These are phyloP conservation scores for Elymnias hypermnestra DNA, from an alignment of 1,140 invertebrate species.

Conservation along the genomic window DNA sequence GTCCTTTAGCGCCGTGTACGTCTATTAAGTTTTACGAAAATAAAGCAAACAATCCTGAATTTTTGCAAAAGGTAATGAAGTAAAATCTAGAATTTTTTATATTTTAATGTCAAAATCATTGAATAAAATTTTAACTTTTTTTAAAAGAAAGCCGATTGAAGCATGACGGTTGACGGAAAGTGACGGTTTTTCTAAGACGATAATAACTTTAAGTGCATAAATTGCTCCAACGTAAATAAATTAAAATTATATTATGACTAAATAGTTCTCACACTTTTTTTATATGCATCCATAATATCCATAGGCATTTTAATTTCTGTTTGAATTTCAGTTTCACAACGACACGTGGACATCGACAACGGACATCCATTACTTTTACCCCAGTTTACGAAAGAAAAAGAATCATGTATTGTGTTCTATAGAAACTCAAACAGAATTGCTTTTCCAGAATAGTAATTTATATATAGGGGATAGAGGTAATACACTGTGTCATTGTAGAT, in stretches of 20 bases:
- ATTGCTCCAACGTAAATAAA: too few relatives aligned
- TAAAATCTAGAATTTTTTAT: too few relatives aligned
- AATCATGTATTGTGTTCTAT: constrained; percentile 3
- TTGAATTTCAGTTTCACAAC: constrained; percentile 65
- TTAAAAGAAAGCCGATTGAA: too few relatives aligned
- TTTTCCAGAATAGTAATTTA: neutral
- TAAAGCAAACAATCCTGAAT: constrained; percentile 5
- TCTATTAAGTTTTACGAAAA: neutral
- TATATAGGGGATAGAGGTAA: neutral
- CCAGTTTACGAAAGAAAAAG: constrained; percentile 23
- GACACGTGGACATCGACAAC: constrained; percentile 59
- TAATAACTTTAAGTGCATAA: too few relatives aligned
- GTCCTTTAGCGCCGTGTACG: constrained; percentile 8
- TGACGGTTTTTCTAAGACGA: too few relatives aligned
- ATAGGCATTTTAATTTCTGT: too few relatives aligned
- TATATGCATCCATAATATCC: too few relatives aligned
- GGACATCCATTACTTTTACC: constrained; percentile 59
- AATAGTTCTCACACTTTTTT: too few relatives aligned
- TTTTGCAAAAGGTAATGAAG: constrained; percentile 27
- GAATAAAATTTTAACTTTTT: too few relatives aligned
- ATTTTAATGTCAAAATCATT: too few relatives aligned
- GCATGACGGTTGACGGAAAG: too few relatives aligned
- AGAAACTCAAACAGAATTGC: constrained; percentile 15
- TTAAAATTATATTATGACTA: too few relatives aligned
- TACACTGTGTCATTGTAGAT: neutral